Conservation (phyloP, 2,888 invertebrate genomes). For the Trachelus stipa region DNA sequence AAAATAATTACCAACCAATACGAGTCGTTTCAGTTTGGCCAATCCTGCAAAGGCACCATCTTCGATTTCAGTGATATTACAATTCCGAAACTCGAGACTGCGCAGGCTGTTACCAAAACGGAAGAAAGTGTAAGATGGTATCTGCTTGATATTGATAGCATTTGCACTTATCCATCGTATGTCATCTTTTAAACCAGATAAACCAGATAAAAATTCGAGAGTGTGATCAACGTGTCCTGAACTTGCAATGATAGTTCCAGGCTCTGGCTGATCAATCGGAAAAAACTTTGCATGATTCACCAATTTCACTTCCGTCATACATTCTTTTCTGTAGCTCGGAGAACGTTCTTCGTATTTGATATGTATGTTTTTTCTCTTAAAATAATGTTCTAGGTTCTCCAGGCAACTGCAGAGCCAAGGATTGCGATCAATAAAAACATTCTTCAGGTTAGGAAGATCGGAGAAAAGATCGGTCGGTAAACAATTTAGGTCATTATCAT, state of each 20-base stretch:
- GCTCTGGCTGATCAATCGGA: background rate
- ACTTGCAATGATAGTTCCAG: background rate
- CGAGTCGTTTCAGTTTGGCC: conserved; percentile 44
- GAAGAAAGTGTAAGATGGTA: conserved; percentile 48
- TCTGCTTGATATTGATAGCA: conserved; percentile 34
- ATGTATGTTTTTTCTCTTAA: conserved; percentile 32
- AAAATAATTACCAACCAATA: conserved; percentile 42
- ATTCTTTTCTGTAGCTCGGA: background rate
- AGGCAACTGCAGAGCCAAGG: conserved; percentile 54
- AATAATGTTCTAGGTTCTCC: conserved; percentile 33
- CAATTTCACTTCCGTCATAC: background rate
- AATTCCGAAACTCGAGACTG: conserved; percentile 44
- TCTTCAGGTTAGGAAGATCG: conserved; percentile 34
- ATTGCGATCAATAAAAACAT: conserved; percentile 45
- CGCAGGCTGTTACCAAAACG: conserved; percentile 51
- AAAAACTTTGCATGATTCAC: background rate
- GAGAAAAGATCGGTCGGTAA: conserved; percentile 43
- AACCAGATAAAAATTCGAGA: conserved; percentile 25
- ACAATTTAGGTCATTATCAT: conserved; percentile 54
- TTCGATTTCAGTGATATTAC: conserved; percentile 42
- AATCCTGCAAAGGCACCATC: conserved; percentile 50
- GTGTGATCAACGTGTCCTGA: background rate
- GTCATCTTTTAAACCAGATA: conserved; percentile 42
- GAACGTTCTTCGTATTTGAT: conserved; percentile 18
- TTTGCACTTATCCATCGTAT: conserved; percentile 45